Base-by-base conservation (phyloP, 2,888 invertebrate species). In the Tuberolachnus salignus region DNA sequence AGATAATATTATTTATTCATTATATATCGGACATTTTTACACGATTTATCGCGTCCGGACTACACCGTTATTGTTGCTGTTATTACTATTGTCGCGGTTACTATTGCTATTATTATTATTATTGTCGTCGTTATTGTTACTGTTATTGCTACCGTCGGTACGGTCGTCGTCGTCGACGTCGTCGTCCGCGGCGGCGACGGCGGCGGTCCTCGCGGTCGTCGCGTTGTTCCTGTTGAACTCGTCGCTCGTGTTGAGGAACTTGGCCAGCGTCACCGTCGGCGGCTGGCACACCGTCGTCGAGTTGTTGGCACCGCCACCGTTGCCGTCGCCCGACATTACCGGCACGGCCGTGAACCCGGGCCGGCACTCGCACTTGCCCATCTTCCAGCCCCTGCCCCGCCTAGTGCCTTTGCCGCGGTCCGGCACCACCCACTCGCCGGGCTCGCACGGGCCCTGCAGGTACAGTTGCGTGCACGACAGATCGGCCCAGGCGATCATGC, bases 391-490 rank as follows among this genome's bases (percentile, higher is more conserved):
- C 51, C 83, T 71, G 44, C 83, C 83, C 81, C 82, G 75, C 13
- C 83, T 78, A 80, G 83, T 83, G 19, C 83, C 83, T 73, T 83
- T 83, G 26, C 84, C 84, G 82, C 91, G 86, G 26, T 87, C 86
- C 0, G 91, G 89, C 34, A 89, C 89, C 55, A 92, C 83, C 91
- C 91, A 92, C 82, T 92, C 90, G 0, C 92, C 91, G 0, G 89
- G 88, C 0, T 88, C 86, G 83, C 94, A 94, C 0, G 94, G 93
- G 0, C 94, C 94, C 83, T 91, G 91, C 0, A 91, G 90, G 85
- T 94, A 92, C 21, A 94, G 87, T 82, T 90, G 90, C 84, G 92
- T 90, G 84, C 94, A 94, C n/a, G 89, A 89, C 14, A 90, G 89
- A 81, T 90, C 89, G 83, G 90, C 89, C 0, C 83, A 83, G n/a